Conservation (phyloP, 2,888 invertebrate species). For the Diaphora mendica region DNA sequence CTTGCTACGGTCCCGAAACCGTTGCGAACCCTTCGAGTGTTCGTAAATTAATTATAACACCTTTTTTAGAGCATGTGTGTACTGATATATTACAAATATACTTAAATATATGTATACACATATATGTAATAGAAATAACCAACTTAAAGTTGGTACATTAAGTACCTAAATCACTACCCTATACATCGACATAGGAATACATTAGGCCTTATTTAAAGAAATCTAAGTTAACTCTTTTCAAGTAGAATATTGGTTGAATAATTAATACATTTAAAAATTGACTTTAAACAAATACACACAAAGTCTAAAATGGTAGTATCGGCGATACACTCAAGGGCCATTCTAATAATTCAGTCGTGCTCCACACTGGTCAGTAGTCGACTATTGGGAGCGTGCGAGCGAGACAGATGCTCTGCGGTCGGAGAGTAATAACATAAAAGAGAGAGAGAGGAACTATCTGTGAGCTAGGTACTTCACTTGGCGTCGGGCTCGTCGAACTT, state of each 20-base stretch:
- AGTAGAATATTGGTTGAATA: neutral
- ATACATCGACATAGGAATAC: conserved; percentile 3
- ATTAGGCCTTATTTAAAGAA: conserved; percentile 12
- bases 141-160: neutral
- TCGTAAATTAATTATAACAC: conserved; percentile 20
- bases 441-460: conserved; percentile 59
- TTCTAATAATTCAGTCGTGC: conserved; percentile 45
- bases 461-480: conserved; percentile 63
- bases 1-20: conserved; percentile 46
- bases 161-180: conserved; percentile 6
- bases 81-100: neutral
- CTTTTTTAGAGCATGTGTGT: neutral
- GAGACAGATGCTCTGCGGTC: conserved; percentile 11
- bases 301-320: neutral
- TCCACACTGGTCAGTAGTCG: conserved; percentile 28
- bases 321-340: conserved; percentile 24
- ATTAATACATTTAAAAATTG: neutral
- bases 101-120: neutral
- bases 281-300: conserved; percentile 7
- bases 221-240: conserved; percentile 2
- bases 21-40: conserved; percentile 47
- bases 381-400: conserved; percentile 15
- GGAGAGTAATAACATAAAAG: conserved; percentile 38
- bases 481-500: conserved; percentile 80
- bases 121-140: conserved; percentile 3